These are phyloP conservation scores for Chelonus insularis DNA, from an alignment of 1,140 invertebrate species.

Conservation along the genomic window DNA sequence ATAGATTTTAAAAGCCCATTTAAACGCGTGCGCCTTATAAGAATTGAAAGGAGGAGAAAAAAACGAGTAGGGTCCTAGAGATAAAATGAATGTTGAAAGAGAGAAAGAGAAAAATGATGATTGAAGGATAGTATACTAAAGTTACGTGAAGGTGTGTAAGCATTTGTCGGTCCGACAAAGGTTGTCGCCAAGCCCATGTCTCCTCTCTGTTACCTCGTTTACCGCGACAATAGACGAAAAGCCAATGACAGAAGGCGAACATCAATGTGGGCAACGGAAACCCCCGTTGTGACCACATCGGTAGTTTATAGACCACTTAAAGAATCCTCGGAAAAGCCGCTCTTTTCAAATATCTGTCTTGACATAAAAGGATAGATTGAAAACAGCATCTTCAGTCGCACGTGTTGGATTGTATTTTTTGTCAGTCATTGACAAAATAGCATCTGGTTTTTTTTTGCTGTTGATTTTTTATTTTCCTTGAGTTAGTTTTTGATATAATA, in stretches of 20 bases:
- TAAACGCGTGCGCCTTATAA: no score
- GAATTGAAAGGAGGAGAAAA: no score
- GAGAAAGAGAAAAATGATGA: no score
- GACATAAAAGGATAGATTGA: not conserved
- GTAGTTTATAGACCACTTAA: slow-evolving; percentile 35
- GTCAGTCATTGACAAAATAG: no score
- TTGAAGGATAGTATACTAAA: no score
- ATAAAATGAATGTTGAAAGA: no score
- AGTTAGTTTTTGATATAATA: no score
- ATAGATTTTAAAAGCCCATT: no score
- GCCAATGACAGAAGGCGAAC: slow-evolving; percentile 12
- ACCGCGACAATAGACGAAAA: slow-evolving; percentile 20
- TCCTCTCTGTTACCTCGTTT: not conserved
- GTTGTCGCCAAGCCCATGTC: not conserved
- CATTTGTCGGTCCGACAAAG: not conserved
- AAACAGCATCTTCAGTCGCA: not conserved
- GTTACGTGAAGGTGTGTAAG: not conserved
- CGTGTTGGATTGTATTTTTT: not conserved
- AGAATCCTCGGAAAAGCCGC: slow-evolving; percentile 23
- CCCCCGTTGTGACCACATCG: slow-evolving; percentile 20
- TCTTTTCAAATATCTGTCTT: not conserved
- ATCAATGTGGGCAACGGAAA: slow-evolving; percentile 13
- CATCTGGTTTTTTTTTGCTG: no score
- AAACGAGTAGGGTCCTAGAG: no score
- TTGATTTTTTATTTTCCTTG: no score